Evolutionary conservation across 2,797 vertebrate genomes (phyloP), one percentile per base, ranked within the genome.

Genomic region (Acomys russatus): DNA sequence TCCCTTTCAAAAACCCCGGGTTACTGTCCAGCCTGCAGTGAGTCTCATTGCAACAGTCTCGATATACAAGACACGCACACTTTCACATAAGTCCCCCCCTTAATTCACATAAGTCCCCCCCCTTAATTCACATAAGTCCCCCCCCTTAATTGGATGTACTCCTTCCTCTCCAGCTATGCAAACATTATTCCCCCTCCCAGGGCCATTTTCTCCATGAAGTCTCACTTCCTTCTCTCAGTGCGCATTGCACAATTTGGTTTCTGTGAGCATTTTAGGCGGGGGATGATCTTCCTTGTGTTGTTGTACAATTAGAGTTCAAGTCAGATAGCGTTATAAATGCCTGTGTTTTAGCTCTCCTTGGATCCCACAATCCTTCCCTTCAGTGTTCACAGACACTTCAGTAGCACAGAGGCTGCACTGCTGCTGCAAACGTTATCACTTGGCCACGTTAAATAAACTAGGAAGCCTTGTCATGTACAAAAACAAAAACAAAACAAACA

Each of bases 161-260:
- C 94, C 95, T 95, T 94, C 88, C 87, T 91, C 61, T 25, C 70
- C 77, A 77, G 92, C 86, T 94, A 79, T 84, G 23, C 28, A 94
- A 96, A 97, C 51, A 88, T 80, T 73, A 89, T 63, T 90, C 78
- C 87, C 88, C 86, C 66, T 92, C 96, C 82, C 49, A 95, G 95
- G 78, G 68, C 35, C 82, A 78, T 97, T 88, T 96, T 96, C 85
- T 98, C 92, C 78, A 59, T 18, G 38, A 96, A 96, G 51, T 96
- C 92, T 97, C 96, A 96, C 94, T 97, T 97, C 96, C 93, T 56
- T 84, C 88, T 96, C 92, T 96, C 90, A 33, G 8, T 88, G 77
- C 94, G 74, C 79, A 70, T 90, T 95, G 90, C 94, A 93, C 94
- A 98, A 92, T 77, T 95, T 85, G 68, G 83, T 59, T 97, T 97